A percentile compares a stretch with the other conserved stretches of the same genome.
phyloP scores from a whole-genome alignment of 2,888 invertebrate genomes.

The Allophyes oxyacanthae region DNA sequence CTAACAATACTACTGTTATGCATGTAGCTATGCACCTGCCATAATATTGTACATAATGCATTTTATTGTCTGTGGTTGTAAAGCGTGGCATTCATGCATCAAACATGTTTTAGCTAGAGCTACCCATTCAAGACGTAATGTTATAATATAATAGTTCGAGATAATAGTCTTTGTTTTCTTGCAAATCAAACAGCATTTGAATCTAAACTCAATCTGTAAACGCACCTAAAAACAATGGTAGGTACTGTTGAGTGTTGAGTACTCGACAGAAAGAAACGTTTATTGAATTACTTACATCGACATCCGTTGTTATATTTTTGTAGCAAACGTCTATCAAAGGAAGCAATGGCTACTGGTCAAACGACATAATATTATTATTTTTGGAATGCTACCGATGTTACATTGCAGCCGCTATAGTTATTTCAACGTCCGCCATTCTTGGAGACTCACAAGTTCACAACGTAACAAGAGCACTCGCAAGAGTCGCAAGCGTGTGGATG shows the following conservation, averaged over 20 bases:
- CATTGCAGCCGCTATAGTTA: no score
- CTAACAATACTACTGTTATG: not conserved
- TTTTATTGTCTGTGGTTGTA: slow-evolving; percentile 34
- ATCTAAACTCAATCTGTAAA: slow-evolving; percentile 10
- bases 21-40: slow-evolving; percentile 1
- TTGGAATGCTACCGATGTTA: no score
- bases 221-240: not conserved
- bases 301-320: no score
- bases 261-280: not conserved
- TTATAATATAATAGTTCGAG: slow-evolving; percentile 6
- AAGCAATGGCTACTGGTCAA: no score
- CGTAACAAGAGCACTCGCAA: no score
- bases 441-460: no score
- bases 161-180: slow-evolving; percentile 9
- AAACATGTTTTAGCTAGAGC: slow-evolving; percentile 5
- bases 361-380: no score
- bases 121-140: slow-evolving; percentile 9
- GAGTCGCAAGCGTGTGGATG: no score
- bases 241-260: no score
- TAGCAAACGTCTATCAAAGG: no score
- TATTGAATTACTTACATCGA: no score
- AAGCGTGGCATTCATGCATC: slow-evolving; percentile 15
- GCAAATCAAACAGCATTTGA: not conserved
- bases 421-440: no score
- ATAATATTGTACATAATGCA: slow-evolving; percentile 21